Evolutionary conservation across 2,888 invertebrate genomes (phyloP).

Genomic region (Pterostichus madidus): DNA sequence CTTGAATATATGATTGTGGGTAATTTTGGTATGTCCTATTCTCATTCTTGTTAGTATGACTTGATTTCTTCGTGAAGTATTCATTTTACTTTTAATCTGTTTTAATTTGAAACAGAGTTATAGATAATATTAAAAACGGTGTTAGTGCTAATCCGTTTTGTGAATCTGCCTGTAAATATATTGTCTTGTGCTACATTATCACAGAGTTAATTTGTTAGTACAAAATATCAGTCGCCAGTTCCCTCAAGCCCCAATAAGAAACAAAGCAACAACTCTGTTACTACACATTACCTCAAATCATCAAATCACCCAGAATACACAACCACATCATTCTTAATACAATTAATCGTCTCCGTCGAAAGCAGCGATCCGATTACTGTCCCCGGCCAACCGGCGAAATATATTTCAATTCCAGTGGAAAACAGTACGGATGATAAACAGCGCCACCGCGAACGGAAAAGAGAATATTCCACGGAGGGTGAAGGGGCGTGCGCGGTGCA

Average conservation of each 20-base stretch:
- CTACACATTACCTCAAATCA: slow-evolving; percentile 33
- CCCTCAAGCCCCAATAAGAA: slow-evolving; percentile 6
- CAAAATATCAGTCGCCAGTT: slow-evolving; percentile 1
- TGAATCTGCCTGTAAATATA: too few relatives aligned
- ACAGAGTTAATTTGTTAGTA: not conserved
- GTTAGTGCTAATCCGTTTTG: too few relatives aligned
- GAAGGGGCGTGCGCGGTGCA: slow-evolving; percentile 28
- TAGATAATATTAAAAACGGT: too few relatives aligned
- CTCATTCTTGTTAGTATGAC: too few relatives aligned
- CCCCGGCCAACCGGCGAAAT: slow-evolving; percentile 40
- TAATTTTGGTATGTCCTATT: too few relatives aligned
- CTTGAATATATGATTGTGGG: too few relatives aligned
- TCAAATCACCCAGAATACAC: slow-evolving; percentile 39
- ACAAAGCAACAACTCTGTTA: not conserved
- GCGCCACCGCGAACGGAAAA: slow-evolving; percentile 6
- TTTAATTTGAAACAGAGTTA: too few relatives aligned
- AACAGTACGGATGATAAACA: slow-evolving; percentile 41
- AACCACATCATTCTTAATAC: slow-evolving; percentile 49
- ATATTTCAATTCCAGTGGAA: slow-evolving; percentile 56
- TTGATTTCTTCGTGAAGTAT: too few relatives aligned
- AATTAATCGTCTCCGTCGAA: slow-evolving; percentile 59
- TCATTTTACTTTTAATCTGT: too few relatives aligned
- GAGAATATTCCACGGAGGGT: not conserved
- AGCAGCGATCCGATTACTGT: slow-evolving; percentile 59
- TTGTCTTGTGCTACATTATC: too few relatives aligned